Evolutionary conservation across 1,140 invertebrate genomes (phyloP), one percentile per base, ranked within the genome.

Genomic region (Melipona quadrifasciata): DNA sequence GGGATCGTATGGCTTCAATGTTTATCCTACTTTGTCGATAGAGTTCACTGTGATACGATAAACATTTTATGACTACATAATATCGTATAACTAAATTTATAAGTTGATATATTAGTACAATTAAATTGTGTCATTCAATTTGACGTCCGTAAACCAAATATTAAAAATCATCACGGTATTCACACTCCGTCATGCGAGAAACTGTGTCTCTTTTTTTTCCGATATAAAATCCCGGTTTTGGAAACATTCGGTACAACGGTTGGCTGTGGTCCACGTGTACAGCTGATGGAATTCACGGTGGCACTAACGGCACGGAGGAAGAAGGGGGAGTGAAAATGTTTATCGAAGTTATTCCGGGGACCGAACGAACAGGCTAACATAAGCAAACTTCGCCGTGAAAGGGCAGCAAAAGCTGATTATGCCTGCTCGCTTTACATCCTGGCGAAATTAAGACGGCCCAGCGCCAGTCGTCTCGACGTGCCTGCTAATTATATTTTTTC

Each of bases 271-370:
- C 83, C 83, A 84, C 70, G 83, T 84, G 83, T 27, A 74, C 61
- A 24, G 58, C 78, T 67, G 16, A 78, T 61, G 83, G 58, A n/a
- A 77, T 64, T 17, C 78, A 80, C 77, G 70, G 24, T 57, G 77
- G 8, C 31, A n/a, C n/a, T 8, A 12, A 11, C 10, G 34, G 31
- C 2, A 34, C 19, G 11, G 74, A 51, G 24, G 55, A 24, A 53
- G 39, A 75, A 72, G 86, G 61, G 86, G 39, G 71, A 39, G 65
- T 27, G 64, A 80, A 86, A 92, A 92, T 92, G 91, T 92, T 92
- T 92, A 92, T 90, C 85, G 83, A 89, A 90, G 90, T 90, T 92
- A 92, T 92, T 92, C 89, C 88, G 85, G 86, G 89, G 89, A 83
- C 87, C 82, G 82, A 82, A 84, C 87, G 80, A 85, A 82, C 89